A percentile compares a stretch with the other conserved stretches of the same genome.
Evolutionary conservation across 2,113 vertebrate species (phyloP).

Genomic region (Miniopterus natalensis): DNA sequence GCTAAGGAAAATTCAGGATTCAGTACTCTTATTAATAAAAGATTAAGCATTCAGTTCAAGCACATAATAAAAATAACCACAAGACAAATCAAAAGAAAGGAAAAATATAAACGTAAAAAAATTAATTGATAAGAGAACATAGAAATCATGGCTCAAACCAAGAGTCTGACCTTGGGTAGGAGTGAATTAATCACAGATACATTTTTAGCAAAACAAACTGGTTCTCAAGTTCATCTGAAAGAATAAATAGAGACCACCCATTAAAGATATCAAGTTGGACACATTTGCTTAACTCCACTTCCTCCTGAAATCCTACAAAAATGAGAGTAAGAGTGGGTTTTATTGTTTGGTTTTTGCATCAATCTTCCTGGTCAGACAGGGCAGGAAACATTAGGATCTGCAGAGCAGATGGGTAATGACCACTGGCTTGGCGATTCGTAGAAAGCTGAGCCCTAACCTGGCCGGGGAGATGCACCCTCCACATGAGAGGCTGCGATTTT

Average conservation of each 20-base stretch:
- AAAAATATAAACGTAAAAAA: constrained; percentile 39
- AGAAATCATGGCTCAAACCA: neutral
- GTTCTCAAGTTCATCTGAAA: constrained; percentile 6
- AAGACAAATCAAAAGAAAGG: constrained; percentile 8
- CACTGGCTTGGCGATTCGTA: neutral
- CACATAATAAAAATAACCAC: neutral
- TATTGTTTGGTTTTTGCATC: neutral
- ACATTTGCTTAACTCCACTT: neutral
- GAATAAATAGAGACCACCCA: neutral
- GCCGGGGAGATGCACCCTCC: neutral
- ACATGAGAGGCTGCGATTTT: too few species aligned
- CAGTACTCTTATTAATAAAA: neutral
- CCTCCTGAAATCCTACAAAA: constrained; percentile 29
- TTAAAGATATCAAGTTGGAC: neutral
- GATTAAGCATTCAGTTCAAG: neutral
- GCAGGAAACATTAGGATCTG: neutral
- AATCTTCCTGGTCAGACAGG: neutral
- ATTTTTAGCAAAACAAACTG: neutral
- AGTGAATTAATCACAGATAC: neutral
- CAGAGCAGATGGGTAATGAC: neutral
- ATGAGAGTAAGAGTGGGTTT: neutral
- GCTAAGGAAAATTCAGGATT: constrained; percentile 17
- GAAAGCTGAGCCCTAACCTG: neutral
- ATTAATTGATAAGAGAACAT: neutral
- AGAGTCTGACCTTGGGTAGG: neutral